Evolutionary conservation across 2,797 vertebrate species (phyloP).

Genomic region (Acanthurus lineatus): DNA sequence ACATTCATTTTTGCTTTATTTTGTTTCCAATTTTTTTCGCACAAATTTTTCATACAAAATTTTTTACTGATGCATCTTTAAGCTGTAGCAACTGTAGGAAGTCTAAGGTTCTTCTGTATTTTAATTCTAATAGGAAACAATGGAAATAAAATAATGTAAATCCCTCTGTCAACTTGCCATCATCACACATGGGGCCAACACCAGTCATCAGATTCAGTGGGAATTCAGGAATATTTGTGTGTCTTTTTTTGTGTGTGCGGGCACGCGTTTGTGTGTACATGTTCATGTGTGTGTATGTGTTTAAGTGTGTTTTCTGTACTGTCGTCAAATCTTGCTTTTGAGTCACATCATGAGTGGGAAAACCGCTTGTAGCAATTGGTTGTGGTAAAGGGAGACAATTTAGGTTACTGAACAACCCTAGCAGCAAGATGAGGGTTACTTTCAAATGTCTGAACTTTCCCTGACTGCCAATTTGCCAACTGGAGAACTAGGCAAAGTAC

Average conservation of each 20-base stretch:
- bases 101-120: slow-evolving; percentile 14
- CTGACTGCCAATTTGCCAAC: background rate
- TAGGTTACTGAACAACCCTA: slow-evolving; percentile 22
- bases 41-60: background rate
- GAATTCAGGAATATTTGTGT: slow-evolving; percentile 3
- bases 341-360: slow-evolving; percentile 67
- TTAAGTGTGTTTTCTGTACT: slow-evolving; percentile 20
- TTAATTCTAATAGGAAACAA: background rate
- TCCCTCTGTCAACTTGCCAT: slow-evolving; percentile 41
- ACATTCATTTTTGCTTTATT: background rate
- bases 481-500: background rate
- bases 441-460: slow-evolving; percentile 27
- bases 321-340: slow-evolving; percentile 63
- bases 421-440: slow-evolving; percentile 4
- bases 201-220: slow-evolving; percentile 23
- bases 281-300: background rate
- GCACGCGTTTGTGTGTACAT: background rate
- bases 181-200: slow-evolving; percentile 19
- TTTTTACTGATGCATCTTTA: background rate
- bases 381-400: slow-evolving; percentile 36
- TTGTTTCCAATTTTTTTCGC: background rate
- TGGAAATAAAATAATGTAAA: slow-evolving; percentile 10
- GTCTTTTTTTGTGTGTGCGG: slow-evolving; percentile 12
- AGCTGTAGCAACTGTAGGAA: slow-evolving; percentile 12
- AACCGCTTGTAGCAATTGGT: slow-evolving; percentile 26